phyloP scores from a whole-genome alignment of 2,797 vertebrate genomes.

The Gobio occitaniae region DNA sequence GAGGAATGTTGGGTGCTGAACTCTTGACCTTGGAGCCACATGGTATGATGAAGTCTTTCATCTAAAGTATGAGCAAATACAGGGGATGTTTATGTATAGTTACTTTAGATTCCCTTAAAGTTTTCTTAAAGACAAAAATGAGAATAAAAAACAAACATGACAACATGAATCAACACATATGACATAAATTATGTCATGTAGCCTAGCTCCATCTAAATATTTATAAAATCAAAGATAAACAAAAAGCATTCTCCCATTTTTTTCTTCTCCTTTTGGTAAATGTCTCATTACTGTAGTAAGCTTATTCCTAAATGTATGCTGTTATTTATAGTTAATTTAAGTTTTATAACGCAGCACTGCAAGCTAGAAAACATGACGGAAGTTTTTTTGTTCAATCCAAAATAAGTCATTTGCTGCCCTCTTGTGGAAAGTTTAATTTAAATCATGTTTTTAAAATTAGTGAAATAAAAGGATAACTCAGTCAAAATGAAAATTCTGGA shows the following conservation, averaged over 20 bases:
- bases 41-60: conserved; percentile 10
- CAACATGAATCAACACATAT: background rate
- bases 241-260: background rate
- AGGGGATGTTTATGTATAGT: conserved; percentile 13
- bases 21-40: conserved; percentile 26
- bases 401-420: conserved; percentile 63
- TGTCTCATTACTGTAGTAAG: background rate
- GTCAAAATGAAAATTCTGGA: background rate
- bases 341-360: background rate
- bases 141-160: conserved; percentile 12
- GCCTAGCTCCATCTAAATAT: background rate
- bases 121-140: background rate
- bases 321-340: background rate
- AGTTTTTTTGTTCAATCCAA: conserved; percentile 26
- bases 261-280: background rate
- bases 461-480: background rate
- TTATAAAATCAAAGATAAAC: conserved; percentile 6
- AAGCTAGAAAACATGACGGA: background rate
- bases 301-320: background rate
- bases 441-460: background rate
- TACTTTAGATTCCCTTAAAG: conserved; percentile 13
- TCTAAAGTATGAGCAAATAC: conserved; percentile 9
- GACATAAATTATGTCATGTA: conserved; percentile 8
- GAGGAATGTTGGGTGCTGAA: conserved; percentile 22
- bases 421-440: conserved; percentile 57